These are phyloP conservation scores for Drosophila orosa DNA, from an alignment of 1,140 invertebrate species.

Conservation along the genomic window DNA sequence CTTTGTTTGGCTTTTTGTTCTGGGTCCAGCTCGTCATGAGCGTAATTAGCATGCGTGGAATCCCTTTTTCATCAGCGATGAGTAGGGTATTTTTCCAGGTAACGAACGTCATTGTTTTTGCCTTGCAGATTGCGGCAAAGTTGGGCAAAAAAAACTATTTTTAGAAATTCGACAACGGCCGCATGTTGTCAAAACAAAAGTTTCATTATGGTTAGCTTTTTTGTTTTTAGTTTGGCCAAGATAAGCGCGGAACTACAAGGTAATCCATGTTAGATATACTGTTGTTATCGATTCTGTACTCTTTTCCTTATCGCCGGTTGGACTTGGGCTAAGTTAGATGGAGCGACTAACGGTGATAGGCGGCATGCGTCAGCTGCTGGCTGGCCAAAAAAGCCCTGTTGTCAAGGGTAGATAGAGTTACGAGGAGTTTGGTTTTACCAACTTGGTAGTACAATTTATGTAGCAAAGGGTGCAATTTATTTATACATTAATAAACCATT, in stretches of 20 bases:
- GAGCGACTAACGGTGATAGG: conserved; percentile 37
- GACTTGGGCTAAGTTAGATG: conserved; percentile 14
- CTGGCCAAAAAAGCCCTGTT: conserved; percentile 10
- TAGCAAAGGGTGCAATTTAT: not conserved
- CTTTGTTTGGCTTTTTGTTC: conserved; percentile 12
- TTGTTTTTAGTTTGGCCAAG: conserved; percentile 18
- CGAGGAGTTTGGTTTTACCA: not conserved
- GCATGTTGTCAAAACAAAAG: conserved; percentile 46
- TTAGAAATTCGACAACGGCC: conserved; percentile 27
- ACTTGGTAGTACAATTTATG: not conserved
- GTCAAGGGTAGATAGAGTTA: conserved; percentile 7
- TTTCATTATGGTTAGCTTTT: conserved; percentile 42
- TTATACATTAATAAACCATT: not conserved
- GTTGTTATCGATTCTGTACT: conserved; percentile 40
- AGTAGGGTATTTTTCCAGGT: conserved; percentile 41
- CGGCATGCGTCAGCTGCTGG: conserved; percentile 32
- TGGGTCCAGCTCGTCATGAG: conserved; percentile 25
- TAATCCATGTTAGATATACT: conserved; percentile 62
- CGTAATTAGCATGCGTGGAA: conserved; percentile 51
- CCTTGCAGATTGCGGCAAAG: conserved; percentile 41
- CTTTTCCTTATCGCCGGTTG: conserved; percentile 29
- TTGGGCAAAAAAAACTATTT: conserved; percentile 29
- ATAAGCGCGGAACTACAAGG: conserved; percentile 47
- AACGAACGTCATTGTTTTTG: conserved; percentile 41
- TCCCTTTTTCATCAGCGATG: conserved; percentile 26